phyloP scores from a whole-genome alignment of 1,140 invertebrate species.

The Stenopsyche tienmushanensis region DNA sequence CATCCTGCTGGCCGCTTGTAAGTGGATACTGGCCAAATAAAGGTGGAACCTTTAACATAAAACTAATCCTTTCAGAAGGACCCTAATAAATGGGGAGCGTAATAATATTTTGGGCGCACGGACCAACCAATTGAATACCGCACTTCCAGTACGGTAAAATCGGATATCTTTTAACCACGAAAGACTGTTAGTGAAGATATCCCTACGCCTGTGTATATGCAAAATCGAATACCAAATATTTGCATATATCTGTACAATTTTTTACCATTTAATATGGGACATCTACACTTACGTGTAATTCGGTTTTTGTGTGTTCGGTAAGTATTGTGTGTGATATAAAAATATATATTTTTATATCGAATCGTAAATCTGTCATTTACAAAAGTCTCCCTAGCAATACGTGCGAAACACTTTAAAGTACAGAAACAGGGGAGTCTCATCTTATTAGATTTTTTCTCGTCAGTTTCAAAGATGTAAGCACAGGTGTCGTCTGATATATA shows the following conservation, averaged over 20 bases:
- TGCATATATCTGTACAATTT: neutral
- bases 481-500: slow-evolving; percentile 39
- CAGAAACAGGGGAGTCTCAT: slow-evolving; percentile 25
- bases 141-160: neutral
- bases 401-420: slow-evolving; percentile 35
- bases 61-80: slow-evolving; percentile 36
- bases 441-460: slow-evolving; percentile 40
- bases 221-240: neutral
- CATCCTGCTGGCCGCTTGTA: slow-evolving; percentile 25
- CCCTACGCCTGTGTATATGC: too few relatives aligned
- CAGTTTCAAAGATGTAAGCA: slow-evolving; percentile 16
- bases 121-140: slow-evolving; percentile 9
- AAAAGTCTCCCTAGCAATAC: slow-evolving; percentile 16
- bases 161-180: neutral
- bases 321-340: too few relatives aligned
- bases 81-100: slow-evolving; percentile 32
- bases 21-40: slow-evolving; percentile 26
- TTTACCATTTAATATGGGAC: neutral
- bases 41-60: slow-evolving; percentile 32
- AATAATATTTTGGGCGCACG: slow-evolving; percentile 27
- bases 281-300: neutral
- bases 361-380: slow-evolving; percentile 38
- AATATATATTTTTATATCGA: too few relatives aligned
- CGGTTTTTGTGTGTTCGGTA: neutral
- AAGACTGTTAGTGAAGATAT: too few relatives aligned